Conservation (phyloP, 2,113 vertebrate species). For the Tricholaema leucomelas region DNA sequence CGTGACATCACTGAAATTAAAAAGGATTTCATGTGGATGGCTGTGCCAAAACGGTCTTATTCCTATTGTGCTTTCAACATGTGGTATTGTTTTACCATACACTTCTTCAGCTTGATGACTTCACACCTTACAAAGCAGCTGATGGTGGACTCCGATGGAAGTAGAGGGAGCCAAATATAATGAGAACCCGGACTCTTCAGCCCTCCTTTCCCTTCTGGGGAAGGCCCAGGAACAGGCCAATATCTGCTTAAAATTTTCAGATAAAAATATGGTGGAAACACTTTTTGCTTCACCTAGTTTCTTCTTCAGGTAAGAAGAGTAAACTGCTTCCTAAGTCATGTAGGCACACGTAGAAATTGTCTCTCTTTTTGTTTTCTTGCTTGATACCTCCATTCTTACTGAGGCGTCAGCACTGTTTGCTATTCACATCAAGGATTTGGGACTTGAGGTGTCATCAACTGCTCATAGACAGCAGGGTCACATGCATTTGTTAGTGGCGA, state of each 20-base stretch:
- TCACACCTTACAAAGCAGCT: conserved; percentile 49
- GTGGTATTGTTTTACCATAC: conserved; percentile 51
- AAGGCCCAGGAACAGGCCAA: neutral
- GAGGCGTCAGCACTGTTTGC: neutral
- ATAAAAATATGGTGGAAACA: neutral
- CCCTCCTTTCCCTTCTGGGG: neutral
- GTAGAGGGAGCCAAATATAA: neutral
- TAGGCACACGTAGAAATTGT: neutral
- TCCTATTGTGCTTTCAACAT: conserved; percentile 61
- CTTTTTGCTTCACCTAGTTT: neutral
- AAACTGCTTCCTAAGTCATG: neutral
- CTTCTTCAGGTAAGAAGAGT: neutral
- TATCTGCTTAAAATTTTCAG: neutral
- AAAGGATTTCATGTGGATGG: conserved; percentile 45
- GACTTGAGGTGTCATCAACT: neutral
- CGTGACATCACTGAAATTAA: conserved; percentile 67
- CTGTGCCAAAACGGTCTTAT: conserved; percentile 45
- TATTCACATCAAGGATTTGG: neutral
- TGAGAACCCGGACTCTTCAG: neutral
- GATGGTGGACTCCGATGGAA: neutral
- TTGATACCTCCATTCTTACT: neutral
- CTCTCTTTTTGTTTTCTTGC: neutral
- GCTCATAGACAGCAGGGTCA: neutral
- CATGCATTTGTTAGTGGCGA: neutral
- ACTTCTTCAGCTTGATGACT: conserved; percentile 37